phyloP scores from a whole-genome alignment of 1,140 invertebrate species.

The Pantala flavescens region DNA sequence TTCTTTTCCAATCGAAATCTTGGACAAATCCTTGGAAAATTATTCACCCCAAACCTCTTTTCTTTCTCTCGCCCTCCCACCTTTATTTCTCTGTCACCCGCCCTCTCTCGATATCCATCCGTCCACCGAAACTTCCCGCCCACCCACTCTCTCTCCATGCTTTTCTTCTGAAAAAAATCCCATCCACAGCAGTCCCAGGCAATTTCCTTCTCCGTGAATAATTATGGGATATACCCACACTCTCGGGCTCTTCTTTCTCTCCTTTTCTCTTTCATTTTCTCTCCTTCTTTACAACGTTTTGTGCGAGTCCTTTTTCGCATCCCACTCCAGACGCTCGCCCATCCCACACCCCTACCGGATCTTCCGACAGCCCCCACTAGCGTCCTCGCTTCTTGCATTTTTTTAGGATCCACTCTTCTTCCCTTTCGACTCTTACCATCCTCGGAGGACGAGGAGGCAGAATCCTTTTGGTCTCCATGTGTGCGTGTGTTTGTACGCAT shows the following conservation, averaged over 20 bases:
- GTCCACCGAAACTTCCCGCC: constrained; percentile 1
- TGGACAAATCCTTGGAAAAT: constrained; percentile 2
- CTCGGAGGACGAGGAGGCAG: too few relatives aligned
- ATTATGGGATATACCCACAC: background rate
- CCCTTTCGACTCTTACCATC: too few relatives aligned
- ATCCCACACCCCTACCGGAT: too few relatives aligned
- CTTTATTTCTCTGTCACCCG: background rate
- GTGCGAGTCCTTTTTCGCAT: too few relatives aligned
- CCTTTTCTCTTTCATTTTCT: too few relatives aligned
- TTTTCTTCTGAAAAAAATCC: background rate
- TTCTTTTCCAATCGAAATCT: background rate
- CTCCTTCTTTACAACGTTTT: too few relatives aligned
- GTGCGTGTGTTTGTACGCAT: too few relatives aligned
- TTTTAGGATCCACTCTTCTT: too few relatives aligned
- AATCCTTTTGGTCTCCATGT: too few relatives aligned
- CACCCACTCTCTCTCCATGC: background rate
- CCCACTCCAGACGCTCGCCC: too few relatives aligned
- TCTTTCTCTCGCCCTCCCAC: background rate
- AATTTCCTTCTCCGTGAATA: background rate
- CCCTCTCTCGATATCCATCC: constrained; percentile 7
- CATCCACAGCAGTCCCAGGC: background rate
- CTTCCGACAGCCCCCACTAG: too few relatives aligned
- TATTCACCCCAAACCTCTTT: background rate
- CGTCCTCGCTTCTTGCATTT: too few relatives aligned
- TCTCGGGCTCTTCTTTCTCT: background rate